These are phyloP conservation scores for Sceloporus undulatus DNA, from an alignment of 2,113 vertebrate genomes.

Conservation along the genomic window DNA sequence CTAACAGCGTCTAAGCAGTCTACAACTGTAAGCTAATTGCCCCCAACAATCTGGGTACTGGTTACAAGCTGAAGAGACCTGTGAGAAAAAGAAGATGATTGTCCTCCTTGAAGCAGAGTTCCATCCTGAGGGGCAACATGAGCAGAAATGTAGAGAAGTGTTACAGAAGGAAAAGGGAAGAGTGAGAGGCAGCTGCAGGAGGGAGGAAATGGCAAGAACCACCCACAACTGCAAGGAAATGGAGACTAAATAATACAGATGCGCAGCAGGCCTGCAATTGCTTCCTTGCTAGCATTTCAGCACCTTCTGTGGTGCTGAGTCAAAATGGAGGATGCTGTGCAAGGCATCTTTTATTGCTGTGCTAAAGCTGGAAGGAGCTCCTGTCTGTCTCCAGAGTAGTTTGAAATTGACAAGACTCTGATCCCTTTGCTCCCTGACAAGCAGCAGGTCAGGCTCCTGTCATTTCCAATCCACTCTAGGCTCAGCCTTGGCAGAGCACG, in stretches of 20 bases:
- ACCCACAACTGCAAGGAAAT: not conserved
- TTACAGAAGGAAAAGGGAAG: not conserved
- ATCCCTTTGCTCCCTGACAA: constrained; percentile 25
- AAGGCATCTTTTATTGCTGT: not conserved
- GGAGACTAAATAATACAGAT: not conserved
- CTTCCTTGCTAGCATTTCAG: not conserved
- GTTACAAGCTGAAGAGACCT: not conserved
- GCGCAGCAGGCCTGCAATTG: not conserved
- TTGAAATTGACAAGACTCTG: constrained; percentile 23
- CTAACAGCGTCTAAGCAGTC: too few species aligned
- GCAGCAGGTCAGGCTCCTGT: constrained; percentile 20
- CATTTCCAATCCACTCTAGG: constrained; percentile 22
- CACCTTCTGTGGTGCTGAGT: fast-evolving
- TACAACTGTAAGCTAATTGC: too few species aligned
- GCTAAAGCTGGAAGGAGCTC: constrained; percentile 7
- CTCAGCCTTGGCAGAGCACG: not conserved
- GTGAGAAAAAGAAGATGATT: not conserved
- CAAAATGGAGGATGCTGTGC: not conserved
- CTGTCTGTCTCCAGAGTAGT: not conserved
- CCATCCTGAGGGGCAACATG: too few species aligned
- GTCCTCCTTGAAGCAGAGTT: not conserved
- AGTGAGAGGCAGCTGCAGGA: constrained; percentile 45
- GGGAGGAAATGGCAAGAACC: not conserved
- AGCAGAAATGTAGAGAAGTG: not conserved
- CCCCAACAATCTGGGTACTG: too few species aligned